phyloP scores from a whole-genome alignment of 2,797 vertebrate species.

The Dryobates pubescens region DNA sequence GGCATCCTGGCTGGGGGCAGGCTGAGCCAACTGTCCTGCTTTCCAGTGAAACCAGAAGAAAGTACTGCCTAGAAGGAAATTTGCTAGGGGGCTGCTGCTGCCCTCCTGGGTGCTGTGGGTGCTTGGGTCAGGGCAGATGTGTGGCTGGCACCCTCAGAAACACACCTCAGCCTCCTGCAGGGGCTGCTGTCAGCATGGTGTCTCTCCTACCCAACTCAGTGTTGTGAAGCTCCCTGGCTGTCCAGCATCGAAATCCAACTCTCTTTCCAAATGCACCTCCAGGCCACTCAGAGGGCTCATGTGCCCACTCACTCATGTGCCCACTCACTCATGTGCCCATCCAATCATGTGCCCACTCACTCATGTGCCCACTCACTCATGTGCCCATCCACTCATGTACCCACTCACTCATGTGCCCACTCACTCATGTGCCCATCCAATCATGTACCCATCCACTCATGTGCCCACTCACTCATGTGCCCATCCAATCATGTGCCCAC shows the following conservation, averaged over 20 bases:
- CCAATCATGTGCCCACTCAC: no score
- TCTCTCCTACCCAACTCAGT: rapidly evolving
- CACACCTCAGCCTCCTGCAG: rapidly evolving
- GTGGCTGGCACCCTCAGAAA: not conserved
- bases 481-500: no score
- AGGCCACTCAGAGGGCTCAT: not conserved
- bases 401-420: no score
- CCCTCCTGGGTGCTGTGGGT: rapidly evolving
- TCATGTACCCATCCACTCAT: no score
- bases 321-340: no score
- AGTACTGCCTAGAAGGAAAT: not conserved
- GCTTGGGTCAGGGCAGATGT: rapidly evolving
- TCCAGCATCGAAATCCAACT: not conserved
- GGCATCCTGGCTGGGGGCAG: not conserved
- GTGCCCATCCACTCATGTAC: no score
- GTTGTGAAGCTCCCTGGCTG: not conserved
- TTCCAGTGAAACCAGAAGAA: not conserved
- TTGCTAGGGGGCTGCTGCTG: rapidly evolving
- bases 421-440: no score
- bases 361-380: no score
- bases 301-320: rapidly evolving
- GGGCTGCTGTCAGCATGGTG: not conserved
- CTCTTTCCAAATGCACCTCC: not conserved
- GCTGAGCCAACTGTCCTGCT: not conserved
- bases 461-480: no score